Base-by-base conservation (phyloP, 2,888 invertebrate species). In the Chrysolina americana region DNA sequence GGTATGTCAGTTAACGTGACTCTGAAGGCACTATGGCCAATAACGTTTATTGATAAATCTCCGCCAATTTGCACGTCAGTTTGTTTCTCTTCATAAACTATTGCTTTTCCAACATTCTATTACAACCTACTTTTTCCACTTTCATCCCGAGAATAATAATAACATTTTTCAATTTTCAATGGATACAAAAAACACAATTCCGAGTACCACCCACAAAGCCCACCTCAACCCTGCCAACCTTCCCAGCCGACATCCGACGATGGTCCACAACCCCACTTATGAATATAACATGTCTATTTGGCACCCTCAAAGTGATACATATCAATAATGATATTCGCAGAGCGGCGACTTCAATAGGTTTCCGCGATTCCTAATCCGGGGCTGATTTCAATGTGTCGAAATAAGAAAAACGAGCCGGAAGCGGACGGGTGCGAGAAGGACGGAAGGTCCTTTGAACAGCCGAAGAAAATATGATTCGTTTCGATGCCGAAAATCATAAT, bases 281-380 rank as follows among this genome's bases (percentile, higher is more conserved):
- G 88, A 88, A 88, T 88, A 88, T 87, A 87, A 88, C 87, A 88
- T 88, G 84, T 86, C 86, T 85, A 86, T 87, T 87, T 87, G 87
- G 87, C 88, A 87, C 88, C 88, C 88, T 87, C 88, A 88, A 88
- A 88, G 88, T 88, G 87, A 87, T 87, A 87, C 87, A 83, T 88
- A 87, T 88, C 87, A 87, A 87, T 86, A 87, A 87, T 86, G 85
- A 87, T 87, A 87, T 86, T 85, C 85, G 84, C 86, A 85, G 17
- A 59, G 59, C 59, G 23, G 83, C 84, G 84, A 85, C 84, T 85
- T 85, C 84, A 85, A 85, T 86, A 84, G 85, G 84, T 85, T 83
- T 82, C 81, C 78, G 82, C 85, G 70, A 15, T 53, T 78, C 79
- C 80, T 87, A 85, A 87, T 86, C 86, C 85, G 85, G 83, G 86